phyloP scores from a whole-genome alignment of 2,113 vertebrate species.

The Cyprinodon brontotheroides region DNA sequence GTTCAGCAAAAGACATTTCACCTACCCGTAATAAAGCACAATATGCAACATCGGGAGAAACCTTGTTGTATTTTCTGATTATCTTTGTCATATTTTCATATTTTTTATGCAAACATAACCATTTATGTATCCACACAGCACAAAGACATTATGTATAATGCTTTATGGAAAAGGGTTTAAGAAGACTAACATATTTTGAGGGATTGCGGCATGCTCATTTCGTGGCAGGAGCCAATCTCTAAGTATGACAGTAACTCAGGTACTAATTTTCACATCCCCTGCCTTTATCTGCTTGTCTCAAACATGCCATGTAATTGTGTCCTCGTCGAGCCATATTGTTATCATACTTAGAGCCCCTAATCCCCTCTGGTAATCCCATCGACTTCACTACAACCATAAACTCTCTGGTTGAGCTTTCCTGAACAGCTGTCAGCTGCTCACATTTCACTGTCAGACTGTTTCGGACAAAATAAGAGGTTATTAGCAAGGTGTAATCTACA shows the following conservation, averaged over 20 bases:
- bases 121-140: neutral
- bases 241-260: slow-evolving; percentile 24
- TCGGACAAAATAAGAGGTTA: slow-evolving; percentile 49
- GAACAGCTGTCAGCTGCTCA: slow-evolving; percentile 58
- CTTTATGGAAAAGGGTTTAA: neutral
- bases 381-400: slow-evolving; percentile 54
- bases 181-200: neutral
- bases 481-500: slow-evolving; percentile 32
- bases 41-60: neutral
- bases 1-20: neutral
- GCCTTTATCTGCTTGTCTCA: slow-evolving; percentile 66
- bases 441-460: slow-evolving; percentile 44
- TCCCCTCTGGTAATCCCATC: slow-evolving; percentile 77
- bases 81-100: neutral
- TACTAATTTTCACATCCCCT: neutral
- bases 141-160: too few relatives aligned
- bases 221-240: slow-evolving; percentile 2
- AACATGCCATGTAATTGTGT: slow-evolving; percentile 68
- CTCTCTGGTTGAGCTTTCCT: slow-evolving; percentile 49
- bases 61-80: neutral
- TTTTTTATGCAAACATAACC: neutral
- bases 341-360: slow-evolving; percentile 73
- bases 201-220: neutral
- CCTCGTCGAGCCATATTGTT: slow-evolving; percentile 69
- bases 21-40: neutral